These are phyloP conservation scores for Streptopelia turtur DNA, from an alignment of 2,797 vertebrate genomes.

Conservation along the genomic window DNA sequence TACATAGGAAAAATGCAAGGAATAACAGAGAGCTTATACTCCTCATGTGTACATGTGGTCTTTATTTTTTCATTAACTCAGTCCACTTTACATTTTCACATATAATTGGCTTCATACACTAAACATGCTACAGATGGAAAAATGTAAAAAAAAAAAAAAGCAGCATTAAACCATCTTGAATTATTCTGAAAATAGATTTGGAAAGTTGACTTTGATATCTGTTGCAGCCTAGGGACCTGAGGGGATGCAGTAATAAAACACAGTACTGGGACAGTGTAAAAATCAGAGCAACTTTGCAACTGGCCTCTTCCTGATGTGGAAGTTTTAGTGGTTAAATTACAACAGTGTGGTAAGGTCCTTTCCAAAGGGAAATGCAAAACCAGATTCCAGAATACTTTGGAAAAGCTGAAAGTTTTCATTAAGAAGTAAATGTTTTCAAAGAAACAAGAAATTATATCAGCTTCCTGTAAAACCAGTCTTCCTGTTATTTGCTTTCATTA, in stretches of 20 bases:
- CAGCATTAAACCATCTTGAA: neutral
- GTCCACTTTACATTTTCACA: neutral
- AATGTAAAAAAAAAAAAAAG: neutral
- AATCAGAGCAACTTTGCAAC: neutral
- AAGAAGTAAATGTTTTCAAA: slow-evolving; percentile 1
- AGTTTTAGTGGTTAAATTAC: slow-evolving; percentile 13
- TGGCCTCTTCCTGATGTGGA: neutral
- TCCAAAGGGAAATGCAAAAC: slow-evolving; percentile 13
- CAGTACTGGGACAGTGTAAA: neutral
- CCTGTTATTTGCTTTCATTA: neutral
- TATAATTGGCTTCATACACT: neutral
- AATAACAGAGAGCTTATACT: neutral
- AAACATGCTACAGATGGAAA: neutral
- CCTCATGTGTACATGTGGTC: neutral
- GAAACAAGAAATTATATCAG: neutral
- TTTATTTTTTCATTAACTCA: neutral
- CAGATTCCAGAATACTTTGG: neutral
- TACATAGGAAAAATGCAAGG: neutral
- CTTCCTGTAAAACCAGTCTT: neutral
- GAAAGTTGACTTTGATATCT: slow-evolving; percentile 29
- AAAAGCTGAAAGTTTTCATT: neutral
- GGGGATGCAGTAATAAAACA: slow-evolving; percentile 9
- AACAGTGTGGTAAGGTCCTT: neutral
- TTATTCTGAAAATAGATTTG: slow-evolving; percentile 46
- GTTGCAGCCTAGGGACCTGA: neutral